Conservation (phyloP, 2,888 invertebrate genomes). For the Atrina japonica region DNA sequence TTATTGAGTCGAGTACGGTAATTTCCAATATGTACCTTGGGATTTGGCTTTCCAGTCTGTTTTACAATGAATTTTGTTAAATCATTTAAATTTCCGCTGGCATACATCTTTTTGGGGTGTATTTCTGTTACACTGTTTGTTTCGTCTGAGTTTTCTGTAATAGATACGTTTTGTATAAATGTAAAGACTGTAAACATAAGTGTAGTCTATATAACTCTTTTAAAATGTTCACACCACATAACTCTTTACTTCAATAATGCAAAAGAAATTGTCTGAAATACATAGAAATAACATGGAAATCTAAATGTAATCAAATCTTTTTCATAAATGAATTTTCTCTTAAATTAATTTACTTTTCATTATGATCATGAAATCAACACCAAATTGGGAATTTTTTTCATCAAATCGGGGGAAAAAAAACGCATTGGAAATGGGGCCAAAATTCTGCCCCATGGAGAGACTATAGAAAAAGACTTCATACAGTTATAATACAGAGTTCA, state of each 20-base stretch:
- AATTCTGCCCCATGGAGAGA: too few relatives aligned
- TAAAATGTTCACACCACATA: too few relatives aligned
- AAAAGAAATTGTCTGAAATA: background rate
- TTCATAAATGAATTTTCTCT: background rate
- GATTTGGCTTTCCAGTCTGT: constrained; percentile 85
- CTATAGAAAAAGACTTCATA: too few relatives aligned
- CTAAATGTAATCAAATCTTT: background rate
- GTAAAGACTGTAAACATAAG: background rate
- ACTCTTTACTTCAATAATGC: too few relatives aligned
- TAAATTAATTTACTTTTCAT: too few relatives aligned
- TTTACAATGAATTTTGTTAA: constrained; percentile 82
- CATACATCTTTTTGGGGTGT: constrained; percentile 81
- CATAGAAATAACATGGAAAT: background rate
- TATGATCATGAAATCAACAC: background rate
- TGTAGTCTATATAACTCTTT: background rate
- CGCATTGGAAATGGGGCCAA: too few relatives aligned
- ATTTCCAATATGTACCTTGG: constrained; percentile 81
- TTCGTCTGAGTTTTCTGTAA: constrained; percentile 69
- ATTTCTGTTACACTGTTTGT: constrained; percentile 77
- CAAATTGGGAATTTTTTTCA: too few relatives aligned
- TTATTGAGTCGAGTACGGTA: too few relatives aligned
- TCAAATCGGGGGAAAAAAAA: too few relatives aligned
- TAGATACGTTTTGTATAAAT: too few relatives aligned
- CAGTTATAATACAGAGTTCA: too few relatives aligned
- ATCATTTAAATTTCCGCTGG: constrained; percentile 79